Evolutionary conservation across 2,797 vertebrate genomes (phyloP), one percentile per base, ranked within the genome.

Genomic region (Paratrypauchen microcephalus): DNA sequence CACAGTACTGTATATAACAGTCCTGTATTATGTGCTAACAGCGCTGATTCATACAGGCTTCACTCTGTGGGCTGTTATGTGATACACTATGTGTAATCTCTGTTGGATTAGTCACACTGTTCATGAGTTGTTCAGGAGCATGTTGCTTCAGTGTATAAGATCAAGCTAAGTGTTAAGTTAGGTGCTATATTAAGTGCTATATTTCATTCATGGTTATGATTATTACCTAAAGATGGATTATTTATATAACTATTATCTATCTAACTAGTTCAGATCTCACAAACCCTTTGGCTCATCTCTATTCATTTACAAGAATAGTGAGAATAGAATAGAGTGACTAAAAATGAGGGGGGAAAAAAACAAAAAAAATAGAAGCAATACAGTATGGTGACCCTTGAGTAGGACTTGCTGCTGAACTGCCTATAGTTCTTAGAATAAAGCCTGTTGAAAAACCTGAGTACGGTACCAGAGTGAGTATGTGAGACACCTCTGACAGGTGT

Each of bases 41-140:
- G 56, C 64, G 54, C 64, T 48, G 65, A 70, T 76, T 74, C 48
- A 62, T 45, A 68, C 16, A 6, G 26, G 9, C 48, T 36, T 28
- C n/a, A 9, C 48, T 71, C 26, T 4, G 66, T 66, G 60, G 47
- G 65, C 9, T 68, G 57, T 61, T 72, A 61, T 70, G 68, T 62
- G 19, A 2, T 26, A 65, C 18, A 26, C 70, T 63, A 61, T 8
- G 23, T 74, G 63, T 63, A 50, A 72, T 68, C 41, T 58, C 71
- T 79, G 19, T 54, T 18, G 2, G 39, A 45, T 80, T 72, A 66
- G 30, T 48, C 73, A 21, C 5, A 30, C 54, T 75, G 41, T 12
- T 28, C 32, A 61, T 18, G n/a, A 1, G 26, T 28, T 56, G 0
- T 47, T 66, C 13, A 41, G 13, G 12, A 36, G 60, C 58, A 60